Base-by-base conservation (phyloP, 2,113 vertebrate genomes). In the Calidris pygmaea region DNA sequence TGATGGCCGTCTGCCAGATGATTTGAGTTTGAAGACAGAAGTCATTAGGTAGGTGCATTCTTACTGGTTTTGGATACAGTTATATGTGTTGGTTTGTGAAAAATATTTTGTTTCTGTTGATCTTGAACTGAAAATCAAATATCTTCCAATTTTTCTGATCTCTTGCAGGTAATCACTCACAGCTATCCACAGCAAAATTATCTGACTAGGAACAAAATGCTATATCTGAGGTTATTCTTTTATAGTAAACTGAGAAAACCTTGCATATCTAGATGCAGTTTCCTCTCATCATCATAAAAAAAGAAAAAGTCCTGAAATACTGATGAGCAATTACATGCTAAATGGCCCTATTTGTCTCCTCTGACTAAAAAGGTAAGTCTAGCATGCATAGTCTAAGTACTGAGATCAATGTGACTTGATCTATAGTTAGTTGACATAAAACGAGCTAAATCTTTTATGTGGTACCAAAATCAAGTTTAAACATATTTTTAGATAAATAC, bases 281-380 rank as follows among this genome's bases (percentile, higher is more conserved):
- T 89, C 14, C 27, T 68, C 7, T 85, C 6, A 56, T 45, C 9
- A 22, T 32, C 14, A 53, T 18, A 55, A 16, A 53, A 53, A 53
- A 53, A 14, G 37, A 53, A n/a, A 58, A 21, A 50, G 29, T 34
- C 8, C 20, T 67, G 73, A 72, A 72, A 45, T 10, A 65, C 4
- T 7, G 8, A 6, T 76, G 27, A 68, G 6, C 23, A 60, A 50
- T 30, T 73, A 17, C 0, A 6, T 0, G 4, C 4, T 55, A 15
- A 70, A 73, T 29, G 6, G 34, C 15, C 16, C 30, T 73, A 27
- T 52, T 70, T 88, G 14, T 70, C 18, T 56, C 17, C 19, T 26
- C 13, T 72, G 11, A 12, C 10, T 79, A 16, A 55, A 59, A 77
- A 60, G 1, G 10, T 63, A 22, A 30, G 12, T 32, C 15, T 26